A percentile compares a stretch with the other conserved stretches of the same genome.
These are phyloP conservation scores for Melanotaenia nigrans DNA, from an alignment of 2,797 vertebrate genomes.

Conservation along the genomic window DNA sequence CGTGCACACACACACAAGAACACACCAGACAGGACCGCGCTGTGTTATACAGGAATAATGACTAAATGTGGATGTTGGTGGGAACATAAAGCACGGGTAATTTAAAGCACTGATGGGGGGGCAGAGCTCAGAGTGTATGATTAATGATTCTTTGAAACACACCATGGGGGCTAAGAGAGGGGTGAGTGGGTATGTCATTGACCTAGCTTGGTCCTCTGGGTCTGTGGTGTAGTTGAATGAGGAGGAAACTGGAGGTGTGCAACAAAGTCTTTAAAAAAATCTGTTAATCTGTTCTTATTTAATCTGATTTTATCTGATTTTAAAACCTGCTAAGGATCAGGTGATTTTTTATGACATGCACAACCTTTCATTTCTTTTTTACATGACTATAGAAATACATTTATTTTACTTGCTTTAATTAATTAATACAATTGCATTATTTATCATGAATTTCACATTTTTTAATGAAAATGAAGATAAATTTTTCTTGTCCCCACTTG, in stretches of 20 bases:
- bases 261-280: no score
- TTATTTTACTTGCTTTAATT: background rate
- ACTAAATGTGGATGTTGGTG: conserved; percentile 62
- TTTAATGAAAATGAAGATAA: conserved; percentile 13
- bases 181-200: conserved; percentile 30
- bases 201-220: conserved; percentile 35
- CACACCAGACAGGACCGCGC: conserved; percentile 24
- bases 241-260: no score
- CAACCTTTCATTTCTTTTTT: no score
- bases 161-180: conserved; percentile 11
- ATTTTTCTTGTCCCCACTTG: conserved; percentile 26
- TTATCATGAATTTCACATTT: background rate
- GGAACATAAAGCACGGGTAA: conserved; percentile 79
- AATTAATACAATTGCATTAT: background rate
- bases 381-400: no score
- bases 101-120: conserved; percentile 73
- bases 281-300: no score
- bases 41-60: conserved; percentile 62
- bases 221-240: background rate
- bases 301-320: no score
- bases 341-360: no score
- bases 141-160: conserved; percentile 72
- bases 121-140: conserved; percentile 65
- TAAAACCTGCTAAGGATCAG: no score
- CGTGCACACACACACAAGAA: conserved; percentile 1